These are phyloP conservation scores for Gila orcuttii DNA, from an alignment of 2,113 vertebrate species.

Conservation along the genomic window DNA sequence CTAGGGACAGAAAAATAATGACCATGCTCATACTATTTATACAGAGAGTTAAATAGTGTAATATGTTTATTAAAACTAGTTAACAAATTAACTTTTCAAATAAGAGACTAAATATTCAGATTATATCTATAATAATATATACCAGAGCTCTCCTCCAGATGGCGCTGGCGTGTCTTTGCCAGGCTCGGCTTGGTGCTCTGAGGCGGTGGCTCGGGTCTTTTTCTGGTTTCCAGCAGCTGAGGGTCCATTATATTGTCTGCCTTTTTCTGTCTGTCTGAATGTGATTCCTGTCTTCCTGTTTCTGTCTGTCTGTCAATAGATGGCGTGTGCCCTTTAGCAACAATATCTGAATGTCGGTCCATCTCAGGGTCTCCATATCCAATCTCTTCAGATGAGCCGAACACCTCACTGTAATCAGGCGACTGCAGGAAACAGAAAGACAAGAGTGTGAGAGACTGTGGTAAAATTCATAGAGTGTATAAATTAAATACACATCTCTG, in stretches of 20 bases:
- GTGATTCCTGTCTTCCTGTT: constrained; percentile 34
- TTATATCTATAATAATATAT: constrained; percentile 27
- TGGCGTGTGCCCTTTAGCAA: constrained; percentile 61
- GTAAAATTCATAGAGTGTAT: background rate
- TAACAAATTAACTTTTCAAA: background rate
- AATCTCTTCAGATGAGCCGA: constrained; percentile 73
- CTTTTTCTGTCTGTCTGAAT: constrained; percentile 21
- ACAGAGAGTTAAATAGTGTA: background rate
- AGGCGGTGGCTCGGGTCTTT: constrained; percentile 70
- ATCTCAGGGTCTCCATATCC: constrained; percentile 56
- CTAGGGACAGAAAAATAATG: constrained; percentile 18
- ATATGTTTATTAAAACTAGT: background rate
- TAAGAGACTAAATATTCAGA: constrained; percentile 39
- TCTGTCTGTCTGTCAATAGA: constrained; percentile 30
- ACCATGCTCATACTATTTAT: background rate
- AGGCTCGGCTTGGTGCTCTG: constrained; percentile 74
- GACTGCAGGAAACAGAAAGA: constrained; percentile 58
- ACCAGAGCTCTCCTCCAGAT: constrained; percentile 76
- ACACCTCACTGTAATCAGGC: constrained; percentile 77
- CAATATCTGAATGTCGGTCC: constrained; percentile 52
- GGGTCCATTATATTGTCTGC: constrained; percentile 33
- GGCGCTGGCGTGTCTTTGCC: constrained; percentile 71
- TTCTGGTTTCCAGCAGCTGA: constrained; percentile 49
- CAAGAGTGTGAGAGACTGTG: constrained; percentile 18
- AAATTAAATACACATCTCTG: background rate